Evolutionary conservation across 2,113 vertebrate species (phyloP).

Genomic region (Oreocharis arfaki): DNA sequence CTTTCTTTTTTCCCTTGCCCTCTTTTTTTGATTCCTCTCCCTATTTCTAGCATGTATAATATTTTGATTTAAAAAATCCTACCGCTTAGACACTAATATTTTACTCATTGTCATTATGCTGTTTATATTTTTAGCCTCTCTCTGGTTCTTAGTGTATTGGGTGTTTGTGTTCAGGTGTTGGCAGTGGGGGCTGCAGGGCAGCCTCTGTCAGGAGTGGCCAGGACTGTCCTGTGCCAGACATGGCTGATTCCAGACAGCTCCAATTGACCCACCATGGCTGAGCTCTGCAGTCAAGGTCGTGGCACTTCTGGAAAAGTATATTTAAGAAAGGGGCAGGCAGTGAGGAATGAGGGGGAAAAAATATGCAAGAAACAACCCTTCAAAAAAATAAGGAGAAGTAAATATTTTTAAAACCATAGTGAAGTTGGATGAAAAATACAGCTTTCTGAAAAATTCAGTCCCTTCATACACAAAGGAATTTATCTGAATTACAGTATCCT

Average conservation of each 20-base stretch:
- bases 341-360: neutral
- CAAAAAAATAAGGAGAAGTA: neutral
- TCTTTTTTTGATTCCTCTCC: neutral
- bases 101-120: neutral
- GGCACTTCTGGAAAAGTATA: neutral
- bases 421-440: neutral
- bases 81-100: neutral
- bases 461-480: neutral
- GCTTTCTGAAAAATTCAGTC: neutral
- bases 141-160: neutral
- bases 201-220: neutral
- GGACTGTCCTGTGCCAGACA: neutral
- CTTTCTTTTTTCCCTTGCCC: neutral
- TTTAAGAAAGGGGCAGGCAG: neutral
- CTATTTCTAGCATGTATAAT: neutral
- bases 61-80: neutral
- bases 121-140: neutral
- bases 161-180: neutral
- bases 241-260: neutral
- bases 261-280: neutral
- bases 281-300: neutral
- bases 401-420: neutral
- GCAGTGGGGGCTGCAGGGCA: accelerated
- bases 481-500: neutral
- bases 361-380: neutral